These are phyloP conservation scores for Ceryle rudis DNA, from an alignment of 2,797 vertebrate genomes.

Conservation along the genomic window DNA sequence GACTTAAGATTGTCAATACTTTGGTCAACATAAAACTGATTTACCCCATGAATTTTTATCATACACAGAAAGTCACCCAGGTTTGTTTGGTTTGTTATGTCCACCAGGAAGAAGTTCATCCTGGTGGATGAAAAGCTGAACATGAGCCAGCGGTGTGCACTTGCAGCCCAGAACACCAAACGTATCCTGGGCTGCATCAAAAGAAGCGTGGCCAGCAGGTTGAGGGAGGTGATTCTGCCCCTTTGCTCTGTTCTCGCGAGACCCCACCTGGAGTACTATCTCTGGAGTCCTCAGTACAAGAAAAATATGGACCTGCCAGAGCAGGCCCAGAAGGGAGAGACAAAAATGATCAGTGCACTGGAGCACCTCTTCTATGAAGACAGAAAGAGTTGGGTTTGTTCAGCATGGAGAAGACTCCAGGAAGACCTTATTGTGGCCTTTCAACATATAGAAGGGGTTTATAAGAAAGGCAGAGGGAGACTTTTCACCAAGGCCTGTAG, in stretches of 20 bases:
- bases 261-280: not conserved
- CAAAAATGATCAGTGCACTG: not conserved
- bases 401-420: not conserved
- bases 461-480: not conserved
- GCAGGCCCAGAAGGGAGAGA: fast-evolving
- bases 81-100: not conserved
- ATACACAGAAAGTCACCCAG: not conserved
- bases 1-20: not conserved
- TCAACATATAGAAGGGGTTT: not conserved
- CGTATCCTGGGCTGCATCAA: not conserved
- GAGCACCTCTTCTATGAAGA: fast-evolving
- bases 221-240: not conserved
- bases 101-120: not conserved
- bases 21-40: not conserved
- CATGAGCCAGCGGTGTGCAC: fast-evolving
- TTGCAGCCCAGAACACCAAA: not conserved
- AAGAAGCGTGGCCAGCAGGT: not conserved
- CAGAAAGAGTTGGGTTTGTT: not conserved
- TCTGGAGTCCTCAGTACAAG: fast-evolving
- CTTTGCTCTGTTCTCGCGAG: fast-evolving
- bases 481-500: not conserved
- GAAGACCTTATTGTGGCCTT: not conserved
- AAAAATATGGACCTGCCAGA: not conserved
- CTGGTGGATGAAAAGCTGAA: not conserved
- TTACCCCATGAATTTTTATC: not conserved